Conservation (phyloP, 2,888 invertebrate species). For the Eristalis pertinax region DNA sequence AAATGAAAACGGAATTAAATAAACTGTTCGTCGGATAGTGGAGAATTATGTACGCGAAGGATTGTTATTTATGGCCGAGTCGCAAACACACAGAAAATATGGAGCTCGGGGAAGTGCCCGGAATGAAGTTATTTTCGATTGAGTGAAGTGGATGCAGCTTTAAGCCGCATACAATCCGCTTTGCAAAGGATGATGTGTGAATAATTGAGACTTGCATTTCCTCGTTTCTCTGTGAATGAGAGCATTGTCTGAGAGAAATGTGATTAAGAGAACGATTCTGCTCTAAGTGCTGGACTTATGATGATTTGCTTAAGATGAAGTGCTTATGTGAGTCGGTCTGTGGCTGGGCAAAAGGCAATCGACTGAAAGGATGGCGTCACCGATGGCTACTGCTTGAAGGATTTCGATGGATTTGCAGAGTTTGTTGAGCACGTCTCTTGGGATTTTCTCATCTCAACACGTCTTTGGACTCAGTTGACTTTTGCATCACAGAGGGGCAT, state of each 20-base stretch:
- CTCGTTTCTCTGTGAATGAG: not conserved
- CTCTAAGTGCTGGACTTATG: not conserved
- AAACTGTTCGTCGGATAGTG: conserved; percentile 58
- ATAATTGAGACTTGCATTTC: not conserved
- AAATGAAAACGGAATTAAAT: conserved; percentile 47
- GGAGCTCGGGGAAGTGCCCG: conserved; percentile 10
- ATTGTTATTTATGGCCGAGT: conserved; percentile 51
- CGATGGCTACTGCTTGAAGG: too few relatives aligned
- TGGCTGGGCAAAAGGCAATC: too few relatives aligned
- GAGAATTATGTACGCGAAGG: conserved; percentile 55
- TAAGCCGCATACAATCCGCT: not conserved
- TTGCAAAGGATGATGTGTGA: not conserved
- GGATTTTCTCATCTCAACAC: not conserved
- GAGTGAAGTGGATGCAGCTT: conserved; percentile 3
- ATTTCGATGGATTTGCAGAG: not conserved
- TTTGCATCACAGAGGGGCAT: too few relatives aligned
- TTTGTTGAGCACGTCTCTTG: not conserved
- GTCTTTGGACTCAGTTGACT: too few relatives aligned
- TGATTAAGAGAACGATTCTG: not conserved
- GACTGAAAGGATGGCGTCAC: too few relatives aligned
- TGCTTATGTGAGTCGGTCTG: not conserved
- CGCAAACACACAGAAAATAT: conserved; percentile 13
- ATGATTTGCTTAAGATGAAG: not conserved
- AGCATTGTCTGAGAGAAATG: not conserved
- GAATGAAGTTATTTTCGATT: conserved; percentile 27